A percentile compares a stretch with the other conserved stretches of the same genome.
Conservation (phyloP, 2,888 invertebrate species). For the Lepidochitona cinerea region DNA sequence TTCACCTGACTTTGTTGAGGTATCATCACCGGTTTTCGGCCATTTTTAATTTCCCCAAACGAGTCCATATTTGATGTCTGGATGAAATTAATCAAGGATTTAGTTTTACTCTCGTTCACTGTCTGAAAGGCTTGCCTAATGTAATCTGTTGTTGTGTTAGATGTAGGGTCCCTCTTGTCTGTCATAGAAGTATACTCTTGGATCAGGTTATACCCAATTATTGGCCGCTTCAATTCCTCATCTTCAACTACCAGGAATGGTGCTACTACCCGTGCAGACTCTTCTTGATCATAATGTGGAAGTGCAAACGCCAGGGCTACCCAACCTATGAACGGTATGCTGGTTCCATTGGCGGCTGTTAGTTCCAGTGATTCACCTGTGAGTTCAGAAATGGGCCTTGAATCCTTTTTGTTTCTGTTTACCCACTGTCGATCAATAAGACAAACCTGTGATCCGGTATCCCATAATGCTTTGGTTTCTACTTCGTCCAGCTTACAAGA, state of each 20-base stretch:
- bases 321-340: conserved; percentile 7
- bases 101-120: no score
- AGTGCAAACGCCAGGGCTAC: neutral
- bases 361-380: neutral
- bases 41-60: no score
- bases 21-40: no score
- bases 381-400: conserved; percentile 5
- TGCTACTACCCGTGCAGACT: neutral
- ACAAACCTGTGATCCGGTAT: neutral
- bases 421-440: neutral
- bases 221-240: neutral
- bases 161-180: neutral
- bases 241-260: neutral
- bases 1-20: no score
- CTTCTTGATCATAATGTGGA: neutral
- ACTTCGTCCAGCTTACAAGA: neutral
- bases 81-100: no score
- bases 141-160: neutral
- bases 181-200: conserved; percentile 6
- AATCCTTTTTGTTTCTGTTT: neutral
- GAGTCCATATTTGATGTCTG: no score
- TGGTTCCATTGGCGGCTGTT: conserved; percentile 4
- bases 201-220: conserved; percentile 14
- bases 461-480: conserved; percentile 6
- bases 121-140: no score